phyloP scores from a whole-genome alignment of 1,140 invertebrate species.

The Conus betulinus region DNA sequence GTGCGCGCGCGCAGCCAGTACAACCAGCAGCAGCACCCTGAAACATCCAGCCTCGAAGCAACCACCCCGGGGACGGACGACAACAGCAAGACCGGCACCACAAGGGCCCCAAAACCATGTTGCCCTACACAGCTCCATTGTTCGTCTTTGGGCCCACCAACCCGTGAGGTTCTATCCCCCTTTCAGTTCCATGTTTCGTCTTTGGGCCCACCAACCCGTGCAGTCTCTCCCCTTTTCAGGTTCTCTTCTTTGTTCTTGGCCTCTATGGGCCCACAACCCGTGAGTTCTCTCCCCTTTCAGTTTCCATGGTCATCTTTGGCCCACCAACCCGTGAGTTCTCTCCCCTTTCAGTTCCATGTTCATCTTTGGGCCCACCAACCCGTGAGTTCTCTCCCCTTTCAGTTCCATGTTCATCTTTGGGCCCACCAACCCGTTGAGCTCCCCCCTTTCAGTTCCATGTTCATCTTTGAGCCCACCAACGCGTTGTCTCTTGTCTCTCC shows the following conservation, averaged over 20 bases:
- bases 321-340: slow-evolving; percentile 80
- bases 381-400: no score
- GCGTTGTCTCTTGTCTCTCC: no score
- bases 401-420: not conserved
- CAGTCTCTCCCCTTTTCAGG: not conserved
- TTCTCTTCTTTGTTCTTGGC: no score
- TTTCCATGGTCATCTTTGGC: no score
- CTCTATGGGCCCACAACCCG: no score
- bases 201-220: slow-evolving; percentile 92
- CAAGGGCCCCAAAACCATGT: slow-evolving; percentile 97
- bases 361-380: no score
- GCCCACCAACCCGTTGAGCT: no score
- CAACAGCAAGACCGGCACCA: slow-evolving; percentile 80
- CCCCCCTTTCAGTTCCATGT: no score
- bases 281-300: no score
- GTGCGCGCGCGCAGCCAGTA: slow-evolving; percentile 34
- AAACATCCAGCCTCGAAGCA: slow-evolving; percentile 46
- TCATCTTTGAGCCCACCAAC: no score
- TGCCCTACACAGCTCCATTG: slow-evolving; percentile 99
- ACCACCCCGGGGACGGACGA: slow-evolving; percentile 42
- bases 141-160: no score
- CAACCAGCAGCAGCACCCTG: slow-evolving; percentile 54
- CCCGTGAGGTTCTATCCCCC: no score
- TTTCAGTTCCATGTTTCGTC: slow-evolving; percentile 99
- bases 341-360: not conserved